Conservation (phyloP, 2,797 vertebrate genomes). For the Octomys mimax region DNA sequence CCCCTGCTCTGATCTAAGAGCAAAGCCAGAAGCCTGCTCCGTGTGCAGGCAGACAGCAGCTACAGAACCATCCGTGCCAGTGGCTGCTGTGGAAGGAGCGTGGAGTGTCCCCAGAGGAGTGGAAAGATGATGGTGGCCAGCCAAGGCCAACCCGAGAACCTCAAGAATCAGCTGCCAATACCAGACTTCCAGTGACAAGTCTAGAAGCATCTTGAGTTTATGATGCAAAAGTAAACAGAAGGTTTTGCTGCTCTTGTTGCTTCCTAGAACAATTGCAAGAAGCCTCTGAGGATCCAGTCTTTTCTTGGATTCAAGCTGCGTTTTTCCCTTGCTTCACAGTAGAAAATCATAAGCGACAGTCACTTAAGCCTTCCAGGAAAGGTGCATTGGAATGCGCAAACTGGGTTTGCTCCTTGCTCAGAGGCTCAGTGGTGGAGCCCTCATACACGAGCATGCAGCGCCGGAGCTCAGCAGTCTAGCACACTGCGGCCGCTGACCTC, state of each 20-base stretch:
- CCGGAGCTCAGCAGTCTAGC: rapidly evolving
- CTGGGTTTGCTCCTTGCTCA: not conserved
- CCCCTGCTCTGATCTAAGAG: rapidly evolving
- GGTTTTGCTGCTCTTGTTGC: not conserved
- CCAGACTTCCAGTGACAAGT: not conserved
- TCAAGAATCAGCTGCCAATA: rapidly evolving
- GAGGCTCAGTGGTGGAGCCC: not conserved
- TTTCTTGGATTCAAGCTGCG: not conserved
- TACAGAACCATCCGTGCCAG: rapidly evolving
- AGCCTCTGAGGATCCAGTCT: rapidly evolving
- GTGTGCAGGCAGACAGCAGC: rapidly evolving
- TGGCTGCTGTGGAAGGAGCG: rapidly evolving
- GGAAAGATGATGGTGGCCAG: rapidly evolving
- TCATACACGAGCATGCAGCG: not conserved
- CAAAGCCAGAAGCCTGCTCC: rapidly evolving
- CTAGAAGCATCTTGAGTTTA: rapidly evolving
- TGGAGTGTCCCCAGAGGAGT: rapidly evolving
- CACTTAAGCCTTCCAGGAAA: not conserved
- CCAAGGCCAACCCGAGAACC: rapidly evolving
- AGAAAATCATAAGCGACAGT: not conserved
- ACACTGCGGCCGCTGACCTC: rapidly evolving
- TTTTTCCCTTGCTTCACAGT: too few relatives aligned
- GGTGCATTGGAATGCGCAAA: not conserved
- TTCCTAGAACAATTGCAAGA: not conserved
- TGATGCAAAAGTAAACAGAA: not conserved